phyloP scores from a whole-genome alignment of 2,113 vertebrate genomes.

The Marmota flaviventris region DNA sequence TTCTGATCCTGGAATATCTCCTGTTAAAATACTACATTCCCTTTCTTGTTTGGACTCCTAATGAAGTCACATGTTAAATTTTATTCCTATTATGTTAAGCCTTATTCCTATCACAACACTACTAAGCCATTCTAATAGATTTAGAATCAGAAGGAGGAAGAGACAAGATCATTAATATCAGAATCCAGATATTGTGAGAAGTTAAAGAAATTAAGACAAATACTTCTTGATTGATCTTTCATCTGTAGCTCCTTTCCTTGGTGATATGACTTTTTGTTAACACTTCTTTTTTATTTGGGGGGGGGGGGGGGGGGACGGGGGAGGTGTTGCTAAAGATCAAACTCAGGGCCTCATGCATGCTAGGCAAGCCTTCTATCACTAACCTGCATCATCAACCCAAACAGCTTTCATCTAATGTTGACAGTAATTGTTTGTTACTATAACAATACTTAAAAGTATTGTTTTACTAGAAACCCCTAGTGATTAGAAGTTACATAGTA shows the following conservation, averaged over 20 bases:
- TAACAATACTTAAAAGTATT: conserved; percentile 4
- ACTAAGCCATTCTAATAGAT: neutral
- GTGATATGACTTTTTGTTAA: neutral
- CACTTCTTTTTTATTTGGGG: neutral
- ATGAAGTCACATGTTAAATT: neutral
- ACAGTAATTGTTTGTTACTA: neutral
- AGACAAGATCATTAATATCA: neutral
- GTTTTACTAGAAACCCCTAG: conserved; percentile 42
- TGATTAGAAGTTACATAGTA: neutral
- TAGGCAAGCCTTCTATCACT: neutral
- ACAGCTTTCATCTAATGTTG: neutral
- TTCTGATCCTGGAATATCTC: neutral
- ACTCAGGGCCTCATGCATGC: neutral
- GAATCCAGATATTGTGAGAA: neutral
- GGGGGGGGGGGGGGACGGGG: too few relatives aligned
- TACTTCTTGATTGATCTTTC: conserved; percentile 36
- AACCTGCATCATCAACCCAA: neutral
- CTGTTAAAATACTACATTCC: neutral
- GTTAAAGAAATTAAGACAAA: conserved; percentile 10
- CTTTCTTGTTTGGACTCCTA: neutral
- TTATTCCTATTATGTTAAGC: neutral
- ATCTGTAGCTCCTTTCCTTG: neutral
- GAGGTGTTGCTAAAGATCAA: neutral
- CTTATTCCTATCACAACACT: neutral
- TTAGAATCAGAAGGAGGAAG: neutral